Evolutionary conservation across 1,140 invertebrate genomes (phyloP), one percentile per base, ranked within the genome.

Genomic region (Drosophila paulistorum): DNA sequence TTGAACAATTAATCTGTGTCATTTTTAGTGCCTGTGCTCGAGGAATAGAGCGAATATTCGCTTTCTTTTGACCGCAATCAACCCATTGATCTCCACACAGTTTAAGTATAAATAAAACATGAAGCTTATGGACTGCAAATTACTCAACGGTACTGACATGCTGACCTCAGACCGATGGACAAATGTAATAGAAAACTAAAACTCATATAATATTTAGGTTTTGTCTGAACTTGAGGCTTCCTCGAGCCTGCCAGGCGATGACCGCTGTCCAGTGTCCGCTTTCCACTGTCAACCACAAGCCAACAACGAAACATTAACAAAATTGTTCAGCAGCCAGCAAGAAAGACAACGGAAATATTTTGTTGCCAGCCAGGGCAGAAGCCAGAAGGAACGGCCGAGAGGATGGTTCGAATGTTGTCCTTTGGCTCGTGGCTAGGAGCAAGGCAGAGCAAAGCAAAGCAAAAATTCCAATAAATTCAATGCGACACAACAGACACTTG

Each of bases 381-480:
- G 20, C 37, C 37, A 37, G 69, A 65, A 65, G 61, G 67, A 74
- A 35, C 41, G 35, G 61, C 63, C 65, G 58, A 63, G 51, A 65
- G 65, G 67, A 68, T 48, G 65, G 10, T 13, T 11, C 63, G 23
- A 65, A 68, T 48, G 73, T 78, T 71, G 62, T 75, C 65, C 69
- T 74, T 65, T 58, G 71, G 71, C 71, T 61, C 68, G 74, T 59
- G 20, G 17, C 68, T 60, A 33, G 42, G 67, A 73, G 72, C 72
- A 68, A 63, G 79, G 79, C 78, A 86, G 74, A 87, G 45, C 73
- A 77, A 69, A 73, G 73, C 80, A 74, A 70, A 84, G 79, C 83
- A 87, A 80, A 87, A 89, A 84, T 89, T 80, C 84, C 84, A 89
- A 89, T 89, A 89, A 89, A 89, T 89, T 89, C 84, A 90, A 89